A percentile compares a stretch with the other conserved stretches of the same genome.
Evolutionary conservation across 2,888 invertebrate genomes (phyloP).

Genomic region (Allygus modestus): DNA sequence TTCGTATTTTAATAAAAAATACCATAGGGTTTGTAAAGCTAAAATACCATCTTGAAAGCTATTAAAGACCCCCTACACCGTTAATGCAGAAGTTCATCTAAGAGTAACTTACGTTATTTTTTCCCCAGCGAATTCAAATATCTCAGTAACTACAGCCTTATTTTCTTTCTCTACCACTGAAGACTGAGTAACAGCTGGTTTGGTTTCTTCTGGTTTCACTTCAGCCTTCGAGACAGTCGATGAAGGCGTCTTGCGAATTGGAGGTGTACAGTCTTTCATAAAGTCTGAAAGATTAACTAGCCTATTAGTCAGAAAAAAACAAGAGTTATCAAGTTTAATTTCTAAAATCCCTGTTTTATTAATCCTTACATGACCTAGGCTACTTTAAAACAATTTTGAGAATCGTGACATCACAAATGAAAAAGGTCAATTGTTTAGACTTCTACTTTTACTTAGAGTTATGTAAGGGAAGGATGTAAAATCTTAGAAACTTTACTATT

Average conservation of each 20-base stretch:
- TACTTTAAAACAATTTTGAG: too few relatives aligned
- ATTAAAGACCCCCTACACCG: too few relatives aligned
- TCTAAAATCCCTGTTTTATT: slow-evolving; percentile 43
- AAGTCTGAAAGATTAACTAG: slow-evolving; percentile 67
- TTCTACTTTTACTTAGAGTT: too few relatives aligned
- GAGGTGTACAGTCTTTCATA: slow-evolving; percentile 68
- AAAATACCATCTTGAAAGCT: too few relatives aligned
- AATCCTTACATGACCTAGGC: too few relatives aligned
- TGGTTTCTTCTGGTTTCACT: slow-evolving; percentile 48
- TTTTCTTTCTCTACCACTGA: slow-evolving; percentile 72
- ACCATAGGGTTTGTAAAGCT: too few relatives aligned
- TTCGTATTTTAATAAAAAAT: too few relatives aligned
- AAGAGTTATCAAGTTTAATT: not conserved
- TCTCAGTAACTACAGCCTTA: slow-evolving; percentile 81
- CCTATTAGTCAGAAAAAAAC: slow-evolving; percentile 3
- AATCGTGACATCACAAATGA: too few relatives aligned
- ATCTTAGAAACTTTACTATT: too few relatives aligned
- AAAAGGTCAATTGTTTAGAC: too few relatives aligned
- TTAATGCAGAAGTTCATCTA: too few relatives aligned
- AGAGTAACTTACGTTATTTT: slow-evolving; percentile 78
- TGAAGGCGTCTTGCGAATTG: slow-evolving; percentile 67
- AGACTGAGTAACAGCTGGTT: slow-evolving; percentile 62
- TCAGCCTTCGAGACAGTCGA: slow-evolving; percentile 63
- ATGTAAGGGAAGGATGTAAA: too few relatives aligned
- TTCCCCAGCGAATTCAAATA: slow-evolving; percentile 94